phyloP scores from a whole-genome alignment of 2,113 vertebrate genomes.

The Dipodomys spectabilis region DNA sequence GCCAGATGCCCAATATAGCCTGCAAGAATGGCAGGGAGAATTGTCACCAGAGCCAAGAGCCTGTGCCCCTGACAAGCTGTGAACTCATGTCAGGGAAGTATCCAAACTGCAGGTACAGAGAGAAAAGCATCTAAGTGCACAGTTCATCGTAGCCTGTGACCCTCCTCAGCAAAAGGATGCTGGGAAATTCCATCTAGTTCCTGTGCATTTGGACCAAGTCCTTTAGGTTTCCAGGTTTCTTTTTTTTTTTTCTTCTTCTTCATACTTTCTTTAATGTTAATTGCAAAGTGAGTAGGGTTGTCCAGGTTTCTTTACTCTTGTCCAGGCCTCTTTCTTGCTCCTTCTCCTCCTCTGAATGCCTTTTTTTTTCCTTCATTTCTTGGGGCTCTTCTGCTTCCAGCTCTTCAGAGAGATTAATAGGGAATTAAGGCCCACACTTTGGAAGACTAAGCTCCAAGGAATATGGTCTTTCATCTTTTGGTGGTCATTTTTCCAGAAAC shows the following conservation, averaged over 20 bases:
- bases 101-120: constrained; percentile 48
- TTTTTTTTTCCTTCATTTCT: neutral
- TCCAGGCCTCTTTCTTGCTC: neutral
- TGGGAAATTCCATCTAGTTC: constrained; percentile 29
- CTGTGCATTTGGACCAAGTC: constrained; percentile 67
- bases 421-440: neutral
- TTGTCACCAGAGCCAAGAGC: neutral
- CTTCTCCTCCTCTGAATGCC: neutral
- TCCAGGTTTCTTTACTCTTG: neutral
- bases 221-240: neutral
- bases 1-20: neutral
- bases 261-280: too few species aligned
- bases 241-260: too few species aligned
- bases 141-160: constrained; percentile 41
- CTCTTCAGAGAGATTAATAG: neutral
- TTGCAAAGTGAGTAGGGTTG: too few species aligned
- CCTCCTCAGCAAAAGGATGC: constrained; percentile 29
- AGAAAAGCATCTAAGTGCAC: neutral
- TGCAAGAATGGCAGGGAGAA: constrained; percentile 16
- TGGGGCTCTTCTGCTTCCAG: neutral
- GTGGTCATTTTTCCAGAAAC: neutral
- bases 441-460: neutral
- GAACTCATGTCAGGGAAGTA: neutral
- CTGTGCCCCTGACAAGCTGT: neutral
- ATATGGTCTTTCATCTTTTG: constrained; percentile 1